Evolutionary conservation across 2,888 invertebrate genomes (phyloP).

Genomic region (Tenthredo amoena): DNA sequence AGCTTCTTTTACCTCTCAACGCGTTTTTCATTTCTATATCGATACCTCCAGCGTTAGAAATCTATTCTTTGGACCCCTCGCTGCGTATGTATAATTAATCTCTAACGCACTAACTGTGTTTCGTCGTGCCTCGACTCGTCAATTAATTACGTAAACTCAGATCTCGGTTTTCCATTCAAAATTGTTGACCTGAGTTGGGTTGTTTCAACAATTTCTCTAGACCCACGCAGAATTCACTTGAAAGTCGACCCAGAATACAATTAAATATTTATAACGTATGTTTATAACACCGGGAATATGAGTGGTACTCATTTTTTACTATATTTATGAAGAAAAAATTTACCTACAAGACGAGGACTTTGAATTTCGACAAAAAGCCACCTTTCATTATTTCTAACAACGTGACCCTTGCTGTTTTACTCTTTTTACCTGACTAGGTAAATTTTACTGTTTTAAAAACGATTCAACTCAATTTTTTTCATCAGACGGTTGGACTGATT

Average conservation of each 20-base stretch:
- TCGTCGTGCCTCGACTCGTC: constrained; percentile 4
- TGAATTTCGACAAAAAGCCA: not conserved
- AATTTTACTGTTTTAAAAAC: not conserved
- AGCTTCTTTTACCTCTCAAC: not conserved
- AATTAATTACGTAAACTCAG: constrained; percentile 25
- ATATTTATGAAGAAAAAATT: not conserved
- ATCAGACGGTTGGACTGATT: not conserved
- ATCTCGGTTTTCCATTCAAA: constrained; percentile 16
- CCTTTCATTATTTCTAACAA: not conserved
- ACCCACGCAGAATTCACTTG: not conserved
- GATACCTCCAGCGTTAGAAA: not conserved
- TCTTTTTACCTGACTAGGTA: not conserved
- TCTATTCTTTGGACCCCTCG: not conserved
- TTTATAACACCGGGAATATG: not conserved
- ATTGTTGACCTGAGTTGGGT: constrained; percentile 20
- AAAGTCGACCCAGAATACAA: not conserved
- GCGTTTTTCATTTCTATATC: not conserved
- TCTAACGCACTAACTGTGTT: constrained; percentile 8
- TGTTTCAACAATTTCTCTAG: constrained; percentile 1
- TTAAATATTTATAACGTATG: not conserved
- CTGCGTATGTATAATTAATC: not conserved
- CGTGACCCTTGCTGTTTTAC: not conserved
- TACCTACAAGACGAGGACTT: not conserved
- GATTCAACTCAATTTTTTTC: not conserved
- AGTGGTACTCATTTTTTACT: not conserved